A percentile compares a stretch with the other conserved stretches of the same genome.
phyloP scores from a whole-genome alignment of 2,113 vertebrate species.

The Gallinago paraguaiae region DNA sequence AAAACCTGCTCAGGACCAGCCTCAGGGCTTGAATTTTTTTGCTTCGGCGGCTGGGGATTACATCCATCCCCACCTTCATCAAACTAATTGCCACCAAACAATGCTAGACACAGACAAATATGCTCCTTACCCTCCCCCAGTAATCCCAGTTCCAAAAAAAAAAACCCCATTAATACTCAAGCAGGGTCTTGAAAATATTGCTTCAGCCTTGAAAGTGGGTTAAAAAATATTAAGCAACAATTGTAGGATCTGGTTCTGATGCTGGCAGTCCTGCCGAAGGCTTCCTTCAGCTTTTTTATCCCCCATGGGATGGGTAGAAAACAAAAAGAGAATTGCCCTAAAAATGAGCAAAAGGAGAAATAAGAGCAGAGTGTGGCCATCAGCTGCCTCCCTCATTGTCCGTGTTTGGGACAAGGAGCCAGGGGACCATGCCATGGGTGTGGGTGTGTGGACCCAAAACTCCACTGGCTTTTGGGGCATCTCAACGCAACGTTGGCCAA shows the following conservation, averaged over 20 bases:
- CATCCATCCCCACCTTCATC: not conserved
- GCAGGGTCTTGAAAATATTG: too few species aligned
- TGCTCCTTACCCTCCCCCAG: not conserved
- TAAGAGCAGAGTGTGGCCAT: too few species aligned
- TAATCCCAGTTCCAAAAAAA: not conserved
- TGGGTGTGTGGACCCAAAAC: not conserved
- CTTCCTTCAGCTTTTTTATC: not conserved
- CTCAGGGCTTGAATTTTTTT: not conserved
- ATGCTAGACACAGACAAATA: not conserved
- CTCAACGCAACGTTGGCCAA: not conserved
- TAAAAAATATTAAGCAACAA: not conserved
- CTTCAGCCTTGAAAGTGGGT: not conserved
- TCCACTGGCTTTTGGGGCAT: not conserved
- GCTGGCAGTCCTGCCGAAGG: accelerated
- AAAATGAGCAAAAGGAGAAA: not conserved
- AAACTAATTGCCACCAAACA: accelerated
- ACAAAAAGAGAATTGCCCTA: not conserved
- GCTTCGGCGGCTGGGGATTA: not conserved
- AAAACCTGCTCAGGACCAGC: not conserved
- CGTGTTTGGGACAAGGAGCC: accelerated
- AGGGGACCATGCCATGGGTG: accelerated
- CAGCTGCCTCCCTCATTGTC: accelerated
- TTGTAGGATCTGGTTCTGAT: not conserved
- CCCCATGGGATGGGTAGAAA: not conserved
- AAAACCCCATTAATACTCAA: not conserved